phyloP scores from a whole-genome alignment of 2,797 vertebrate genomes.

The Spatula versicolor region DNA sequence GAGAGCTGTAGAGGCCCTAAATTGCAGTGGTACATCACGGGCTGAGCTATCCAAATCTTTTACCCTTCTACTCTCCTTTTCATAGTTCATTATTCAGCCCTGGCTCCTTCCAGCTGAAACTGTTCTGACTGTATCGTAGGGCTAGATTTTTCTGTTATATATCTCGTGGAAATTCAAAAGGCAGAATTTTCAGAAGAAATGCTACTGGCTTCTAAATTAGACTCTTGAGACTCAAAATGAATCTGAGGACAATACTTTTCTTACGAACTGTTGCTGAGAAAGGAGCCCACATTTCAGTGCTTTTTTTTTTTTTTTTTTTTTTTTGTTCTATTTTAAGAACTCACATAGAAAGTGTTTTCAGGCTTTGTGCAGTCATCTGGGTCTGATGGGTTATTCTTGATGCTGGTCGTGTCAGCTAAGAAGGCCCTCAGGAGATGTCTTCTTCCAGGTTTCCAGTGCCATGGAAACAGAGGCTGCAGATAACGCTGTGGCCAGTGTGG shows the following conservation, averaged over 20 bases:
- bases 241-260: neutral
- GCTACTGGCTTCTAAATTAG: conserved; percentile 9
- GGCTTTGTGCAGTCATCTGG: neutral
- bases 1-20: neutral
- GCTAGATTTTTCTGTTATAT: neutral
- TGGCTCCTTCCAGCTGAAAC: neutral
- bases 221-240: conserved; percentile 20
- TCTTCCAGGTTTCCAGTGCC: neutral
- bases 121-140: neutral
- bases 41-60: neutral
- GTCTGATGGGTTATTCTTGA: conserved; percentile 20
- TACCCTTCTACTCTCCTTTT: neutral
- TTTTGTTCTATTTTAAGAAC: neutral
- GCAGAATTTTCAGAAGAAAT: conserved; percentile 13
- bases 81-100: neutral
- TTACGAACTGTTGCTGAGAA: conserved; percentile 10
- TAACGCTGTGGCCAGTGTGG: neutral
- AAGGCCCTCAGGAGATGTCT: neutral
- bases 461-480: neutral
- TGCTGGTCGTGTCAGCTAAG: neutral
- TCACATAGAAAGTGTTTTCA: conserved; percentile 21
- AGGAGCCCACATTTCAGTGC: neutral
- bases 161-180: neutral
- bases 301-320: neutral
- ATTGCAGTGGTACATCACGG: neutral